These are phyloP conservation scores for Celastrina argiolus DNA, from an alignment of 2,888 invertebrate species.

Conservation along the genomic window DNA sequence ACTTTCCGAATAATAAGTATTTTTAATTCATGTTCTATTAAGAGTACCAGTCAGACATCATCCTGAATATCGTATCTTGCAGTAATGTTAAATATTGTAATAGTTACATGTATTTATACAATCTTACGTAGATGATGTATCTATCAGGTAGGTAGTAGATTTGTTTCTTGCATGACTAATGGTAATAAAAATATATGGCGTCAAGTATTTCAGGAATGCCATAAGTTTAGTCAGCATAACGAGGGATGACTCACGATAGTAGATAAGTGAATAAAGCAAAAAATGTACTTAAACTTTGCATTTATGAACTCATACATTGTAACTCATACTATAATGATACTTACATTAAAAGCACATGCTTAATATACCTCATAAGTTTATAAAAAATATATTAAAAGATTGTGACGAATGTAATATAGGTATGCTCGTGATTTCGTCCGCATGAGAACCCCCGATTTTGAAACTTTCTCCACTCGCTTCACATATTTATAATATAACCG, in stretches of 20 bases:
- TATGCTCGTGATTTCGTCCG: too few species aligned
- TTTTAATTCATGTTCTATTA: neutral
- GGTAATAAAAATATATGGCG: neutral
- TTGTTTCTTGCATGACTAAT: neutral
- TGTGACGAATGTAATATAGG: too few species aligned
- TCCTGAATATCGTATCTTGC: too few species aligned
- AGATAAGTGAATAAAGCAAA: neutral
- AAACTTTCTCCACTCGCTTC: too few species aligned
- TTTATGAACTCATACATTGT: neutral
- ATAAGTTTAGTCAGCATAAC: neutral
- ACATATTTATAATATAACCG: too few species aligned
- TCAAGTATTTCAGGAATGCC: neutral
- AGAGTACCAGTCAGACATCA: neutral
- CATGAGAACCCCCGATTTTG: too few species aligned
- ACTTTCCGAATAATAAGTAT: neutral
- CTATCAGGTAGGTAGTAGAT: too few species aligned
- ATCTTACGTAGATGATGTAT: too few species aligned
- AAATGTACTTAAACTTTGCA: neutral
- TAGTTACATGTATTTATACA: too few species aligned
- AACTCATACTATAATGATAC: neutral
- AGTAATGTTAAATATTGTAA: too few species aligned
- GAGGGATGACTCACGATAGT: neutral
- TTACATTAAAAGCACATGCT: neutral
- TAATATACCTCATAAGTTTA: neutral
- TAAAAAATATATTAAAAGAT: too few species aligned